Evolutionary conservation across 2,888 invertebrate species (phyloP), one percentile per base, ranked within the genome.

Genomic region (Synergus japonicus): DNA sequence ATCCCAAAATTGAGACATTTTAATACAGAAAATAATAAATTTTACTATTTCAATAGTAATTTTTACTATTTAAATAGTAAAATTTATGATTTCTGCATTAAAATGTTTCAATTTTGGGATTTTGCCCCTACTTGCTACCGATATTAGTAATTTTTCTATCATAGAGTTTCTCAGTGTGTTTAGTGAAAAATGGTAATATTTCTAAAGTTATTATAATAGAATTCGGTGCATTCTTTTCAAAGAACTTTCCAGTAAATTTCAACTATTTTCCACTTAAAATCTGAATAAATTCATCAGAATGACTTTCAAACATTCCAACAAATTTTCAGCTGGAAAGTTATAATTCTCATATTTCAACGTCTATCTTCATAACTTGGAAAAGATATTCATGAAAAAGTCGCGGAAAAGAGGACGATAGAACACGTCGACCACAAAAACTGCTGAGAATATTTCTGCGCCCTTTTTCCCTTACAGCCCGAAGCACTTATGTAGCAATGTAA

Each of bases 301-400:
- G 22, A 29, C 15, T 37, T 46, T 49, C 43, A n/a, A 49, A 46
- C 46, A 69, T 69, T 49, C 22, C 15, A 69, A 49, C 37, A 69
- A 69, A 69, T 58, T 69, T 69, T 37, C 13, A 44, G 12, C 67
- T 29, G 15, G 29, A 29, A 49, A 69, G 69, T 69, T 69, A 49
- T 69, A 69, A 69, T 69, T 49, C 69, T 49, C 69, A 69, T 69
- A 49, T 69, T 69, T 49, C 69, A 69, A 69, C 22, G 69, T 69
- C 69, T 69, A 49, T 49, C 69, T 49, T 69, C 9, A 69, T 49
- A 69, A 69, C 69, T 37, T 10, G 37, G 46, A n/a, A 29, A 41
- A 9, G 64, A 49, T 69, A 69, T 69, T 49, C 69, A 69, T 69
- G 69, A 69, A 69, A 49, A 69, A 69, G 49, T 29, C 69, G 69